Evolutionary conservation across 2,888 invertebrate species (phyloP), one percentile per base, ranked within the genome.

Genomic region (Eurytoma californica): DNA sequence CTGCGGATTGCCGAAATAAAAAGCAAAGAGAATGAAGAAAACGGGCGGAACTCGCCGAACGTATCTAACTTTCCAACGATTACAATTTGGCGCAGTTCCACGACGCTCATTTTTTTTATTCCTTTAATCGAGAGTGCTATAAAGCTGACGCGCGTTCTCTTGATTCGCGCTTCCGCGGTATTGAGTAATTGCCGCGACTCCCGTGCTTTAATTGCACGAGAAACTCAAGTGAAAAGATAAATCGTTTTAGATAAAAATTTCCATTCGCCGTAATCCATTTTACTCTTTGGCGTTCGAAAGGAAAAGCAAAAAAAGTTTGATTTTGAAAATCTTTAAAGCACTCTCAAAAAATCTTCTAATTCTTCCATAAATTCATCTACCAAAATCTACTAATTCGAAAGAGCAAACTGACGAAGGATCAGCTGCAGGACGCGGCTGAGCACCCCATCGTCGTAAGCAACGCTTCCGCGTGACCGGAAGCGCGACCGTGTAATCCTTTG

Each of bases 1-100:
- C n/a, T 53, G 53, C 20, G 55, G 53, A 77, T 70, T 63, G 61
- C 20, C 68, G 20, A 63, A 63, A 76, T 69, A 69, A 39, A 39
- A 39, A 39, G 7, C 3, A 4, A 39, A 39, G 9, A 9, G 39
- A 39, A 39, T 39, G 39, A 39, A 39, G 39, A 39, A 39, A 39
- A 39, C 39, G 39, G 39, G 39, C 39, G 39, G 39, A 39, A 39
- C 39, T 39, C 39, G 7, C 39, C 24, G 55, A n/a, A n/a, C 12
- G 58, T 14, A 18, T 39, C 16, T 30, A 60, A 67, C 49, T 67
- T 67, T 67, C 67, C 4, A 49, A 65, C 72, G 24, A 53, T n/a
- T 53, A 53, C 18, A 53, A 14, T 53, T 73, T 47, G 13, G 24
- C 9, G n/a, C 63, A 47, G 24, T 66, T 30, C 24, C 39, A 39